Evolutionary conservation across 1,140 invertebrate genomes (phyloP), one percentile per base, ranked within the genome.

Genomic region (Plodia interpunctella): DNA sequence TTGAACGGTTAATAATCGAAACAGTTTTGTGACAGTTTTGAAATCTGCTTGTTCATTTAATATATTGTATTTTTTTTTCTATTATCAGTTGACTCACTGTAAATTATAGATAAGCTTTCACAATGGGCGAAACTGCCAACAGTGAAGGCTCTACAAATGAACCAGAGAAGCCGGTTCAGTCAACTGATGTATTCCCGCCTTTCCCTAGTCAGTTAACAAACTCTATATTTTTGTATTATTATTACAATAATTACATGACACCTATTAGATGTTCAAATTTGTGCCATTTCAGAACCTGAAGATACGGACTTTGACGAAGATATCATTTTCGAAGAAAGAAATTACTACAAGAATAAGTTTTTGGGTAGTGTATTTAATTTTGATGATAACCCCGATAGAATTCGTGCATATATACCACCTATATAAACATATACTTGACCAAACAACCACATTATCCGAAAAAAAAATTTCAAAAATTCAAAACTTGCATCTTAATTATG

Each of bases 241-340:
- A 2, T 25, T 25, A 25, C 21, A 25, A 6, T 25, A 25, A 3
- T 25, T 25, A 25, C 21, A 25, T 6, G 6, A 25, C 6, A 25
- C 21, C 2, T 3, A 6, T 25, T 6, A 6, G 21, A 25, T 25
- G 6, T 25, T 25, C 21, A 5, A 21, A 57, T 49, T 57, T 2
- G 15, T 15, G 13, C 11, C 55, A 59, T 78, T 79, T 49, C 70
- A 90, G 89, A 81, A 55, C 83, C 88, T 55, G 81, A 64, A 25
- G 83, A 89, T 72, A 62, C 70, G 18, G 90, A 91, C 64, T 92
- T 92, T 68, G 88, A 92, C 57, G 78, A 88, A 30, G 84, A 89
- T 70, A 76, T 92, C 58, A 61, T 72, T 9, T 80, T 91, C 50
- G 91, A 92, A 51, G 92, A 92, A 63, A 86, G 86, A 20, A 83